Conservation (phyloP, 2,113 vertebrate species). For the Poeciliopsis retropinna region DNA sequence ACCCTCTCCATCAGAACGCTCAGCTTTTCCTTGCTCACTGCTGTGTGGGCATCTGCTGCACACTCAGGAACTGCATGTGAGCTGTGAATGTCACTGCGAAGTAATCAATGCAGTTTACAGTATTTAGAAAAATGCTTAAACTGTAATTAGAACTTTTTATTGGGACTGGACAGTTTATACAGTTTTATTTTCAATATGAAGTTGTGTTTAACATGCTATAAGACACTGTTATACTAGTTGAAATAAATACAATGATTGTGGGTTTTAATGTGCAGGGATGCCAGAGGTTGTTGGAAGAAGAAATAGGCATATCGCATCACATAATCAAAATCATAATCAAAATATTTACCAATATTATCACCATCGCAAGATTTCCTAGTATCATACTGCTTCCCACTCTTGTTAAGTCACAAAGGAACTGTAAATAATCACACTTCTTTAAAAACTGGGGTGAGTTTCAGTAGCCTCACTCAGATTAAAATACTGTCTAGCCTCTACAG, state of each 20-base stretch:
- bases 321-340: neutral
- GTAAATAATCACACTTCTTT: neutral
- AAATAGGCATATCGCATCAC: neutral
- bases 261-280: neutral
- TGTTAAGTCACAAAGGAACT: neutral
- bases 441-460: neutral
- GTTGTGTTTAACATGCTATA: neutral
- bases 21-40: constrained; percentile 31
- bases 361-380: neutral
- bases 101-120: neutral
- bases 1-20: neutral
- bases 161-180: neutral
- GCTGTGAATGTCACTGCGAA: constrained; percentile 28
- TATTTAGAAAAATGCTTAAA: neutral
- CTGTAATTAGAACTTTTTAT: neutral
- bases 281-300: neutral
- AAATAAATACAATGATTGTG: neutral
- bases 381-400: neutral
- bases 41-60: constrained; percentile 51
- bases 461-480: neutral
- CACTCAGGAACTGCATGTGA: constrained; percentile 24
- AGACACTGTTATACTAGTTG: neutral
- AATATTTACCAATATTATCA: too few species aligned
- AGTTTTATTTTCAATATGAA: neutral
- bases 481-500: neutral